Conservation (phyloP, 92 coral and sea anemone species). For the Umimayanthus kanabou region DNA sequence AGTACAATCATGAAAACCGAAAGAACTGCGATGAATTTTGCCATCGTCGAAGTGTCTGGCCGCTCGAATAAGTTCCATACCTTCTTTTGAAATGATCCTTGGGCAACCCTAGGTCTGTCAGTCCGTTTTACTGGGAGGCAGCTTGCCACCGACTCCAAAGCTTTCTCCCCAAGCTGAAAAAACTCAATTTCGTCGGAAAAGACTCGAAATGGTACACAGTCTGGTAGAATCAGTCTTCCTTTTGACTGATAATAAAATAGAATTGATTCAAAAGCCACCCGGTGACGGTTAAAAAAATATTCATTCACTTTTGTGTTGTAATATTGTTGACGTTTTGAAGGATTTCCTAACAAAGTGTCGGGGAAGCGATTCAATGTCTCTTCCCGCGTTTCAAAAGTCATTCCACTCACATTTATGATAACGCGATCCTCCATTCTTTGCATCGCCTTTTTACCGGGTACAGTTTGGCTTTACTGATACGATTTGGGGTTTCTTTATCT, state of each 20-base stretch:
- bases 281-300: conserved; percentile 91
- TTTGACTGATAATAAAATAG: conserved; percentile 92
- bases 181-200: conserved; percentile 92
- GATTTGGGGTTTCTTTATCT: conserved; percentile 16
- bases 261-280: conserved; percentile 89
- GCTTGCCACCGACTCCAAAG: conserved; percentile 78
- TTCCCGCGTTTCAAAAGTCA: conserved; percentile 82
- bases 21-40: conserved; percentile 70
- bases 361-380: conserved; percentile 83
- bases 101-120: conserved; percentile 40
- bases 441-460: background rate
- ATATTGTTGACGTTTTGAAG: conserved; percentile 69
- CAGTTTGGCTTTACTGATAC: background rate
- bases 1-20: conserved; percentile 75
- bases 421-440: conserved; percentile 78
- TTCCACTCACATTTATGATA: conserved; percentile 91
- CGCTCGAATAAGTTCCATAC: conserved; percentile 91
- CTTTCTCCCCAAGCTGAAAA: conserved; percentile 97
- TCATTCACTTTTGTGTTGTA: conserved; percentile 66
- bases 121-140: conserved; percentile 55
- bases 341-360: conserved; percentile 88
- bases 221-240: conserved; percentile 89
- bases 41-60: conserved; percentile 84
- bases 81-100: conserved; percentile 48
- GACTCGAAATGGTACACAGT: conserved; percentile 79